phyloP scores from a whole-genome alignment of 1,140 invertebrate genomes.

The Drosophila tristis region DNA sequence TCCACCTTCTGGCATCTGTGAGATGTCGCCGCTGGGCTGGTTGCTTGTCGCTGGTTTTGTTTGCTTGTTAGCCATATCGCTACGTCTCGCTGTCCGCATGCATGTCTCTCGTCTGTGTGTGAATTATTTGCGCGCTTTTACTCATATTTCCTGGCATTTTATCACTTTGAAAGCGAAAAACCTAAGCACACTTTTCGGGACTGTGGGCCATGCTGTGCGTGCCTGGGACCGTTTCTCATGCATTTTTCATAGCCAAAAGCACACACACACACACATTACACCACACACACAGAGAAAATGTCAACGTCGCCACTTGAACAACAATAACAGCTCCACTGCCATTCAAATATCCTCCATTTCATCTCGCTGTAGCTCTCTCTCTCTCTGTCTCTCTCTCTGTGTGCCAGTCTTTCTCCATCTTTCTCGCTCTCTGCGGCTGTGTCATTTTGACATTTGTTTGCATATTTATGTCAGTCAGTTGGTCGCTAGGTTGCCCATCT shows the following conservation, averaged over 20 bases:
- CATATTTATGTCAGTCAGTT: constrained; percentile 80
- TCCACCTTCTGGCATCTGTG: constrained; percentile 54
- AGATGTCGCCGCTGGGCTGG: constrained; percentile 46
- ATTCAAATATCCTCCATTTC: constrained; percentile 46
- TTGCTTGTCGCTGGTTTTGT: constrained; percentile 29
- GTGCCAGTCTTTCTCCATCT: constrained; percentile 1
- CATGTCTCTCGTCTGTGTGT: constrained; percentile 29
- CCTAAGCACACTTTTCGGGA: constrained; percentile 55
- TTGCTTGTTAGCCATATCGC: constrained; percentile 28
- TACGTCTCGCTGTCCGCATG: constrained; percentile 8
- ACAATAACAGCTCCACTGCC: constrained; percentile 63
- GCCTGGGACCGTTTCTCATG: constrained; percentile 74
- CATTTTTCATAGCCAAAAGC: constrained; percentile 71
- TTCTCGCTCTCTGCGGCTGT: constrained; percentile 28
- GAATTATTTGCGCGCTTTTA: constrained; percentile 80
- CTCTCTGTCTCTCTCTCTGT: constrained; percentile 3
- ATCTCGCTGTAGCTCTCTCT: constrained; percentile 5
- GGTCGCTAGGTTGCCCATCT: constrained; percentile 66
- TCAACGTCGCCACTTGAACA: constrained; percentile 74
- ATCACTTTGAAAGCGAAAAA: constrained; percentile 52
- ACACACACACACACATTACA: background rate
- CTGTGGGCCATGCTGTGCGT: constrained; percentile 27
- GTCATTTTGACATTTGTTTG: constrained; percentile 83
- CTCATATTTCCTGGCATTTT: constrained; percentile 64
- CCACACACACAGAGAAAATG: constrained; percentile 56